phyloP scores from a whole-genome alignment of 1,140 invertebrate genomes.

The Drosophila ananassae region DNA sequence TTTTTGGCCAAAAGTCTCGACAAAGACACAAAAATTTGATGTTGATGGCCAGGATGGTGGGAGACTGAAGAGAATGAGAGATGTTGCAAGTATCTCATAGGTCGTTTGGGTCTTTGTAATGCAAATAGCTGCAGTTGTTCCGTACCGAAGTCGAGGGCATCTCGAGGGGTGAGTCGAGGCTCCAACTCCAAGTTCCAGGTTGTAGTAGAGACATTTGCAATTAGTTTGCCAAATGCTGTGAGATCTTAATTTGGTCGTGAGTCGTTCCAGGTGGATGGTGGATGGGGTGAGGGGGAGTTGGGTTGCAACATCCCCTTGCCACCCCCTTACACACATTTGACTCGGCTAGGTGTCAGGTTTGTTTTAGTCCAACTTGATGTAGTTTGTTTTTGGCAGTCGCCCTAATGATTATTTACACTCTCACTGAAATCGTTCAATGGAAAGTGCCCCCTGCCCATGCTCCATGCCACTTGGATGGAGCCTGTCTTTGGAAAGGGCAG shows the following conservation, averaged over 20 bases:
- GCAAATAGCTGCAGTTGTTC: slow-evolving; percentile 65
- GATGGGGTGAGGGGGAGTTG: background rate
- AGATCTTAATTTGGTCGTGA: slow-evolving; percentile 81
- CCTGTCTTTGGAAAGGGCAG: slow-evolving; percentile 1
- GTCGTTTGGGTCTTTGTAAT: slow-evolving; percentile 59
- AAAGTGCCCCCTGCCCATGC: slow-evolving; percentile 40
- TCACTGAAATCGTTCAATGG: slow-evolving; percentile 53
- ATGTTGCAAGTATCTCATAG: slow-evolving; percentile 52
- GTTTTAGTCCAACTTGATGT: slow-evolving; percentile 63
- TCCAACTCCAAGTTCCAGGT: slow-evolving; percentile 2
- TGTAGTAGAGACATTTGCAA: slow-evolving; percentile 72
- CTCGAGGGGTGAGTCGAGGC: background rate
- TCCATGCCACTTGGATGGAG: background rate
- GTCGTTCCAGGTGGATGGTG: slow-evolving; percentile 21
- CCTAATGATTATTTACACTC: slow-evolving; percentile 65
- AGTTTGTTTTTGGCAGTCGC: slow-evolving; percentile 74
- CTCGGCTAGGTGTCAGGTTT: slow-evolving; percentile 52
- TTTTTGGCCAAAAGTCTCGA: slow-evolving; percentile 38
- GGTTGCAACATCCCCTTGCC: no score
- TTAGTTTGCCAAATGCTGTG: slow-evolving; percentile 78
- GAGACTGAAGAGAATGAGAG: slow-evolving; percentile 18
- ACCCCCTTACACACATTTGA: slow-evolving; percentile 28
- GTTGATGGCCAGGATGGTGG: slow-evolving; percentile 35
- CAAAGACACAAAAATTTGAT: slow-evolving; percentile 37
- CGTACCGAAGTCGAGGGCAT: slow-evolving; percentile 1